Evolutionary conservation across 2,888 invertebrate species (phyloP).

Genomic region (Aelia acuminata): DNA sequence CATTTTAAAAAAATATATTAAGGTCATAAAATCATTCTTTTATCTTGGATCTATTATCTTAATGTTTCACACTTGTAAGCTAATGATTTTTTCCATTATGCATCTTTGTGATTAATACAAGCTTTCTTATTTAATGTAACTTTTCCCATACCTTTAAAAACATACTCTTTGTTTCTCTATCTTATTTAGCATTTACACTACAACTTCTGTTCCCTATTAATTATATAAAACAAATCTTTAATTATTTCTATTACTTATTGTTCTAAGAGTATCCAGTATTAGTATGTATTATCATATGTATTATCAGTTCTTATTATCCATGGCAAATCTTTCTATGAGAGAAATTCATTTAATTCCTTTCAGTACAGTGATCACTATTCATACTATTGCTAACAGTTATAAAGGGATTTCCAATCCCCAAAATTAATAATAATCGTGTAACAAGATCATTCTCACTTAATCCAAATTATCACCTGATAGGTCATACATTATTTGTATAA

Average conservation of each 20-base stretch:
- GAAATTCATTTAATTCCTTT: neutral
- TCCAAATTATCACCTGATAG: neutral
- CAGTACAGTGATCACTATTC: neutral
- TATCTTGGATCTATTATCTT: too few relatives aligned
- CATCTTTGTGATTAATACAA: constrained; percentile 3
- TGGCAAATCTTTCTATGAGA: neutral
- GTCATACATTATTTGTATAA: neutral
- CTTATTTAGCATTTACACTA: neutral
- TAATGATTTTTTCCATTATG: neutral
- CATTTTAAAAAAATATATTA: neutral
- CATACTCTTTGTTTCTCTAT: too few relatives aligned
- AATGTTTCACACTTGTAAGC: constrained; percentile 1
- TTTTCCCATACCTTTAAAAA: neutral
- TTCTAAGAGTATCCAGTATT: neutral
- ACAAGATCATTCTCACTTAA: neutral
- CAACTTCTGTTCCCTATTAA: neutral
- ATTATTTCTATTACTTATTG: neutral
- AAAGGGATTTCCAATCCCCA: too few relatives aligned
- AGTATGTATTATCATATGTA: too few relatives aligned
- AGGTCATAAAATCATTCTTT: neutral
- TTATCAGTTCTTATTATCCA: neutral
- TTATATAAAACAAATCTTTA: neutral
- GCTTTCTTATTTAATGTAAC: neutral
- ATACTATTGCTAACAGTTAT: too few relatives aligned
- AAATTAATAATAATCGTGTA: neutral